phyloP scores from a whole-genome alignment of 2,797 vertebrate genomes.

The Todus mexicanus region DNA sequence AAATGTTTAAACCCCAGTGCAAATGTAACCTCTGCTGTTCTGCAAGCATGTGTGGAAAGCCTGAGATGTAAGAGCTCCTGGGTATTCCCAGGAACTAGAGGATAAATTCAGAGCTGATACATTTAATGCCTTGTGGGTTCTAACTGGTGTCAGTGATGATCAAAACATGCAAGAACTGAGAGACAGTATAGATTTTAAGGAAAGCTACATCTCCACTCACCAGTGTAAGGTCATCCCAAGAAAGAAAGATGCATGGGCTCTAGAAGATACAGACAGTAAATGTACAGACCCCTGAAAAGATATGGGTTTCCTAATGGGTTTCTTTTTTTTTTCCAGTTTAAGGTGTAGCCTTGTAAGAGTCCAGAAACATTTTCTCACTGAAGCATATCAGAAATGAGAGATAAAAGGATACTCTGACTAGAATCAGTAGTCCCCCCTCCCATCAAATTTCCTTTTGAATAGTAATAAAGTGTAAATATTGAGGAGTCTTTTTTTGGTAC shows the following conservation, averaged over 20 bases:
- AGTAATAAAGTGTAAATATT: neutral
- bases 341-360: neutral
- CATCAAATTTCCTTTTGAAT: neutral
- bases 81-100: neutral
- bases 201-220: neutral
- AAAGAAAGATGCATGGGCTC: neutral
- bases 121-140: neutral
- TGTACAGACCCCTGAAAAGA: neutral
- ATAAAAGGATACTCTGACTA: neutral
- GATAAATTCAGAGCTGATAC: neutral
- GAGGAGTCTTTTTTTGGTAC: neutral
- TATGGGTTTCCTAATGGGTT: neutral
- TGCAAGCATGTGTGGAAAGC: neutral
- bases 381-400: neutral
- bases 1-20: neutral
- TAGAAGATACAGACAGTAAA: neutral
- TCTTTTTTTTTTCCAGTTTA: neutral
- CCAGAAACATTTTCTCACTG: neutral
- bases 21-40: neutral
- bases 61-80: neutral
- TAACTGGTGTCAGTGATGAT: neutral
- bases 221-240: neutral
- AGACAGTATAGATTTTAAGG: neutral
- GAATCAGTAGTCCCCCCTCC: neutral
- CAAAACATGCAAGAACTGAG: neutral